Conservation (phyloP, 1,140 invertebrate genomes). For the Diprion similis region DNA sequence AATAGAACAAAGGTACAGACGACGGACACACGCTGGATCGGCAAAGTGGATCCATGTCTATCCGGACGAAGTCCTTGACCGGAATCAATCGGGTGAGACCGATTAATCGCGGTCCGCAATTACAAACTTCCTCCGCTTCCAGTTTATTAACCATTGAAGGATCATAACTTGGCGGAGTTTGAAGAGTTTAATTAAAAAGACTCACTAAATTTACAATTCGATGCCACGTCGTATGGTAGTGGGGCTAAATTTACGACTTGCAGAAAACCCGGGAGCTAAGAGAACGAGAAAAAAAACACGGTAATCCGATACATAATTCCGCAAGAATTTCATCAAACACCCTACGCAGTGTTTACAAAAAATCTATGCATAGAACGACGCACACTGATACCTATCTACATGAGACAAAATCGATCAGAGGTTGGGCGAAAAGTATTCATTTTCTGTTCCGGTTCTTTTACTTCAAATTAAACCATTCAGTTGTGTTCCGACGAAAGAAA, state of each 20-base stretch:
- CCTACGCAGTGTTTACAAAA: neutral
- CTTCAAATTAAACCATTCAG: no score
- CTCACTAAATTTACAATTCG: neutral
- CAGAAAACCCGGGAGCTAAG: no score
- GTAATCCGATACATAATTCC: neutral
- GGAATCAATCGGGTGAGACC: neutral
- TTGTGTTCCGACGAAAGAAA: no score
- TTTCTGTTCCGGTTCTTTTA: no score
- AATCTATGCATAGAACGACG: neutral
- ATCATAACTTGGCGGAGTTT: neutral
- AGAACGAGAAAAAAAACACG: neutral
- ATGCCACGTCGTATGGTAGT: neutral
- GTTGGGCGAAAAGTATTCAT: no score
- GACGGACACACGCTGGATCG: neutral
- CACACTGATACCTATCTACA: neutral
- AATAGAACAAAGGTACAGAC: neutral
- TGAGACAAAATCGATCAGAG: no score
- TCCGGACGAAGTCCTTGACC: neutral
- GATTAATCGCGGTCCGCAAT: neutral
- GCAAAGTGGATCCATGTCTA: no score
- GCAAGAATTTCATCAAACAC: neutral
- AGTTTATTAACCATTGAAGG: no score
- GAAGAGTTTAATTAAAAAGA: conserved; percentile 4
- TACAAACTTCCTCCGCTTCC: no score
- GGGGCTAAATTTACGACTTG: no score